Evolutionary conservation across 2,113 vertebrate genomes (phyloP).

Genomic region (Coptodon bakossiorum): DNA sequence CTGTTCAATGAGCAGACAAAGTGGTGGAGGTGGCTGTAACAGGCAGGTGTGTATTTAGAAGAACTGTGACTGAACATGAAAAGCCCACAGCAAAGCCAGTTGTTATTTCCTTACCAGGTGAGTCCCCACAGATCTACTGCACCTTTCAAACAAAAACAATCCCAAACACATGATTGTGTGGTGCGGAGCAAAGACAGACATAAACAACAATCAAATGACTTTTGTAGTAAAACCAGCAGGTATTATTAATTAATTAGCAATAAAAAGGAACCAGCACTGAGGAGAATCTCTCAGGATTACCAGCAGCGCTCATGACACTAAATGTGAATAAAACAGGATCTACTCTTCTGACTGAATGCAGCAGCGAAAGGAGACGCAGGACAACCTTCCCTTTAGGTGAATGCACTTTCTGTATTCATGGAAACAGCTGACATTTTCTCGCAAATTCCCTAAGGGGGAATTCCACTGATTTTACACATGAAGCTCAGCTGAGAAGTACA

Average conservation of each 20-base stretch:
- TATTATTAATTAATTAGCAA: background rate
- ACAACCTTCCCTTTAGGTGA: background rate
- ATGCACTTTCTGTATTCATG: background rate
- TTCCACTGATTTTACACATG: background rate
- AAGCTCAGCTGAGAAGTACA: background rate
- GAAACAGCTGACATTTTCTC: background rate
- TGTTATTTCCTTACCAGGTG: background rate
- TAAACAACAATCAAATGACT: background rate
- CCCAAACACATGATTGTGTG: background rate
- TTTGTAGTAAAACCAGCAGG: background rate
- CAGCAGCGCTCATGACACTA: background rate
- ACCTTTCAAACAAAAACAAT: background rate
- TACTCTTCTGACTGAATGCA: background rate
- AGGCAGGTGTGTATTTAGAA: background rate
- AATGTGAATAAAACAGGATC: background rate
- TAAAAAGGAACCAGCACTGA: background rate
- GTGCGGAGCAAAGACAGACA: background rate
- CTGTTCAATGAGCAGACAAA: background rate
- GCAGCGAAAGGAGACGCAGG: background rate
- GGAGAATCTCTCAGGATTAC: background rate
- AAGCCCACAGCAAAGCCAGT: background rate
- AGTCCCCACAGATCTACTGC: background rate
- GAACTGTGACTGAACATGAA: constrained; percentile 14
- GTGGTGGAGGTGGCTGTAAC: background rate
- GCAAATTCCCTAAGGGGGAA: fast-evolving